phyloP scores from a whole-genome alignment of 1,140 invertebrate genomes.

The Aleiodes sp. region DNA sequence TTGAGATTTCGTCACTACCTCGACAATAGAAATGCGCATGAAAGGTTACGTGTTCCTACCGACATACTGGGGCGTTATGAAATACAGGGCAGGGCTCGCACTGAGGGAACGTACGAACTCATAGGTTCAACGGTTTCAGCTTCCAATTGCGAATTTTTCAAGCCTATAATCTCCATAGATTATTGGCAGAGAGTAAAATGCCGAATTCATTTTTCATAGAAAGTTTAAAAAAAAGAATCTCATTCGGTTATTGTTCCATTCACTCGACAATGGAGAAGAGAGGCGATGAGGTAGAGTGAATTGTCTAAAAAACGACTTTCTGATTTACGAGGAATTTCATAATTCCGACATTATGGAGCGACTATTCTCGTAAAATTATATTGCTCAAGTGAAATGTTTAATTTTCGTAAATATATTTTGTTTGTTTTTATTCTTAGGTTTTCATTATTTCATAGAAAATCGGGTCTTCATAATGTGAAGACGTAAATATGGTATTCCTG shows the following conservation, averaged over 20 bases:
- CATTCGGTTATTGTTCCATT: not conserved
- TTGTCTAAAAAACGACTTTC: not conserved
- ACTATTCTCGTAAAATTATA: too few species aligned
- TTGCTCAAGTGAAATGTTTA: too few species aligned
- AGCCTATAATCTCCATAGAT: constrained; percentile 28
- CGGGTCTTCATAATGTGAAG: too few species aligned
- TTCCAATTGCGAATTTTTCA: constrained; percentile 19
- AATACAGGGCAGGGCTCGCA: constrained; percentile 24
- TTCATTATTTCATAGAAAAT: too few species aligned
- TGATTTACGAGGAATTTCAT: not conserved
- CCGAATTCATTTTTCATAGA: constrained; percentile 17
- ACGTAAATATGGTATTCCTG: too few species aligned
- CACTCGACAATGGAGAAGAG: not conserved
- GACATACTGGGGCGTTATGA: constrained; percentile 34
- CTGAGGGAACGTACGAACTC: not conserved
- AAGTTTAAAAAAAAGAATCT: too few species aligned
- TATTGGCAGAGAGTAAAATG: constrained; percentile 1
- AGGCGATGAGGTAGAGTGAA: too few species aligned
- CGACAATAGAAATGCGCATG: constrained; percentile 56
- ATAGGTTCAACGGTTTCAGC: constrained; percentile 19
- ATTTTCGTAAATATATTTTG: too few species aligned
- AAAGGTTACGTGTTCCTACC: constrained; percentile 53
- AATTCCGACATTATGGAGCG: not conserved
- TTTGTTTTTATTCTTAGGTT: too few species aligned
- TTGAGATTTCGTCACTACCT: constrained; percentile 49